These are phyloP conservation scores for Rhabditoides inermis DNA, from an alignment of 2,888 invertebrate species.

Conservation along the genomic window DNA sequence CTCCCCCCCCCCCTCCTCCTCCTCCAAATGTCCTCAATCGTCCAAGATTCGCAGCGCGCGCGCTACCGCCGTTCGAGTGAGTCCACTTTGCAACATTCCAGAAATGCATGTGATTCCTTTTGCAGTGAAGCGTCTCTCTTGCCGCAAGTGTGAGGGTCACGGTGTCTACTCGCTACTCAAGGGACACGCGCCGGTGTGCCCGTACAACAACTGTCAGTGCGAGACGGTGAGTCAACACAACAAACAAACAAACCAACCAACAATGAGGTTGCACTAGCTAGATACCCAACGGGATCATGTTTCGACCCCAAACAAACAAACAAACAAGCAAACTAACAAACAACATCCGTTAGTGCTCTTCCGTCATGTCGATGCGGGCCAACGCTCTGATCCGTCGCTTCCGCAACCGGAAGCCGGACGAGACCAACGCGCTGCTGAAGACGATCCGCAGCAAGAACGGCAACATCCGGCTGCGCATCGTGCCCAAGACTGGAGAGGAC, in stretches of 20 bases:
- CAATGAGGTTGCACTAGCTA: too few species aligned
- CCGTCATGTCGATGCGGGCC: conserved; percentile 38
- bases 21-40: too few species aligned
- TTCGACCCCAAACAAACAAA: too few species aligned
- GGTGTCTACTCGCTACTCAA: conserved; percentile 32
- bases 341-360: conserved; percentile 19
- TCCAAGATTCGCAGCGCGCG: too few species aligned
- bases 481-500: conserved; percentile 13
- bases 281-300: too few species aligned
- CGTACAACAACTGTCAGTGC: conserved; percentile 38
- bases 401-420: conserved; percentile 28
- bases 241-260: background rate
- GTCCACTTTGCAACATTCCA: too few species aligned
- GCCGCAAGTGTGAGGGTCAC: conserved; percentile 48
- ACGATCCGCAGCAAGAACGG: conserved; percentile 33
- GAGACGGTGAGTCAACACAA: conserved; percentile 19
- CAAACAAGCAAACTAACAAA: too few species aligned
- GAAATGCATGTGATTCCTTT: conserved; percentile 7
- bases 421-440: conserved; percentile 23
- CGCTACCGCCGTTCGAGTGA: too few species aligned
- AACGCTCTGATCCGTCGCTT: conserved; percentile 40
- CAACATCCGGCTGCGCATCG: conserved; percentile 28
- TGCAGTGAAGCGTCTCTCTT: conserved; percentile 35
- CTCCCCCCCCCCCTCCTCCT: too few species aligned
- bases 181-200: conserved; percentile 40